Evolutionary conservation across 2,113 vertebrate species (phyloP).

Genomic region (Calypte anna): DNA sequence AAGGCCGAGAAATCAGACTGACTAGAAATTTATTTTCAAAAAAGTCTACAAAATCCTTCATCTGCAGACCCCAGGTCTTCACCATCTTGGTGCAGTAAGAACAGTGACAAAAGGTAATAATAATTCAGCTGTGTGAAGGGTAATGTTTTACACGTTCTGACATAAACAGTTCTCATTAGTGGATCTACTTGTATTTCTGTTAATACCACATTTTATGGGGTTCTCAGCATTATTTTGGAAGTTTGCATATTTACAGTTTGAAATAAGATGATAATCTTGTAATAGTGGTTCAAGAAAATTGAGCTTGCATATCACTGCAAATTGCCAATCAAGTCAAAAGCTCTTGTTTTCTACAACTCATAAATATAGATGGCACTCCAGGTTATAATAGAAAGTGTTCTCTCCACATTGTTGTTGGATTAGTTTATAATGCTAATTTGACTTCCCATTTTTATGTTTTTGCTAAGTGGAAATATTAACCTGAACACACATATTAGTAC

Average conservation of each 20-base stretch:
- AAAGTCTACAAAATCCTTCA: background rate
- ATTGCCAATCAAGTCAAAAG: conserved; percentile 28
- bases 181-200: background rate
- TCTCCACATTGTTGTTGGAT: background rate
- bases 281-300: background rate
- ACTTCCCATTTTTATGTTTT: background rate
- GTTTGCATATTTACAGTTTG: background rate
- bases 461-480: background rate
- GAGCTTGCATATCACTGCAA: background rate
- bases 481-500: background rate
- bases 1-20: background rate
- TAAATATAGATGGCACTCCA: conserved; percentile 18
- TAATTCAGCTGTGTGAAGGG: background rate
- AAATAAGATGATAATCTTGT: background rate
- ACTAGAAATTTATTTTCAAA: background rate
- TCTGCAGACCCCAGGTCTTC: background rate
- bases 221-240: background rate
- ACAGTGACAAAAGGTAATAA: background rate
- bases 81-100: background rate
- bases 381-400: background rate
- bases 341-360: background rate
- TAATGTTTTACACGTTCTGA: background rate
- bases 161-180: background rate
- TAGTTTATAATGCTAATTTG: background rate
- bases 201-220: background rate